Conservation (phyloP, 2,888 invertebrate genomes). For the Chrysodeixis includens region DNA sequence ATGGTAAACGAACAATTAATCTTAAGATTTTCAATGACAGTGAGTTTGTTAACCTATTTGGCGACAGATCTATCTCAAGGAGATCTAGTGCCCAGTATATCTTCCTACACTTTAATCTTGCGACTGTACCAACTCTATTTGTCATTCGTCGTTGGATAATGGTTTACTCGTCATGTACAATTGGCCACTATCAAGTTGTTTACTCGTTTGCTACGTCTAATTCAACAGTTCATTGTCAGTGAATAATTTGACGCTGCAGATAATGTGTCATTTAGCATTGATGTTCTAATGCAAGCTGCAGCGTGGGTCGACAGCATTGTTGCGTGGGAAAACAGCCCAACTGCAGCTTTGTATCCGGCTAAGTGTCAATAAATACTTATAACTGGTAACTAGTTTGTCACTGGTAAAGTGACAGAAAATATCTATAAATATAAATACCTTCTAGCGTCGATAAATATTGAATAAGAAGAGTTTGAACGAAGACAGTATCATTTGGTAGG, state of each 20-base stretch:
- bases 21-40: background rate
- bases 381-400: slow-evolving; percentile 31
- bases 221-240: slow-evolving; percentile 52
- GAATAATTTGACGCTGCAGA: slow-evolving; percentile 58
- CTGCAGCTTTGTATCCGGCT: slow-evolving; percentile 68
- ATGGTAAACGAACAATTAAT: background rate
- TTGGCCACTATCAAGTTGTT: slow-evolving; percentile 25
- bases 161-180: background rate
- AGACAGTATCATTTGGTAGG: too few species aligned
- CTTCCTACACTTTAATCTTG: slow-evolving; percentile 17
- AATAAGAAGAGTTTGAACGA: too few species aligned
- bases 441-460: too few species aligned
- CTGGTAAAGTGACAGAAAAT: slow-evolving; percentile 20
- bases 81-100: slow-evolving; percentile 2
- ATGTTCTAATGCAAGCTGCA: slow-evolving; percentile 66
- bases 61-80: slow-evolving; percentile 1
- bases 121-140: slow-evolving; percentile 17
- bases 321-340: slow-evolving; percentile 83
- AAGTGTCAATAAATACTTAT: slow-evolving; percentile 47
- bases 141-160: slow-evolving; percentile 14
- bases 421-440: background rate
- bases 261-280: slow-evolving; percentile 70
- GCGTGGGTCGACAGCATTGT: slow-evolving; percentile 74
- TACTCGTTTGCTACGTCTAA: slow-evolving; percentile 21
- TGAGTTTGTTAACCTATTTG: background rate